Evolutionary conservation across 2,797 vertebrate genomes (phyloP).

Genomic region (Eulemur coronatus): DNA sequence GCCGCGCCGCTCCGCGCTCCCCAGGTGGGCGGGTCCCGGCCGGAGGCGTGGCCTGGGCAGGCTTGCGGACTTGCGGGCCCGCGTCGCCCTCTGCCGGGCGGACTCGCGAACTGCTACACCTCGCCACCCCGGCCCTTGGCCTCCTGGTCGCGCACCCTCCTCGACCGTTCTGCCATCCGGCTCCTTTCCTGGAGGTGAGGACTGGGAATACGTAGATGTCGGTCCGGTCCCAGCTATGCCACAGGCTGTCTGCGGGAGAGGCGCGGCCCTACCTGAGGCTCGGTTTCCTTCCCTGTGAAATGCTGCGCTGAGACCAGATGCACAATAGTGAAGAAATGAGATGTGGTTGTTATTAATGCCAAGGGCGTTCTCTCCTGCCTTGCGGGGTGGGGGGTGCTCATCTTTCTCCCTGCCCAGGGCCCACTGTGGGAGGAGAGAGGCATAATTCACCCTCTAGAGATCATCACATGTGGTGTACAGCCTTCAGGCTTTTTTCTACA

Average conservation of each 20-base stretch:
- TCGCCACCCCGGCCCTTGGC: neutral
- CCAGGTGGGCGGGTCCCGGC: fast-evolving
- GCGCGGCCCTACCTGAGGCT: neutral
- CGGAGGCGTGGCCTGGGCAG: neutral
- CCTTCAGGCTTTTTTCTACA: neutral
- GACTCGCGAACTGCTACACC: neutral
- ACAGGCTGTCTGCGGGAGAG: neutral
- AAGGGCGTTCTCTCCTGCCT: neutral
- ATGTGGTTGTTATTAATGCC: neutral
- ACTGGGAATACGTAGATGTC: neutral
- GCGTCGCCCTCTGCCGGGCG: constrained; percentile 43
- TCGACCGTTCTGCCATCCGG: neutral
- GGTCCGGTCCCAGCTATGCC: neutral
- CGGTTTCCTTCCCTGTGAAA: neutral
- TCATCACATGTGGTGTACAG: neutral
- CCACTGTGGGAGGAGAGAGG: neutral
- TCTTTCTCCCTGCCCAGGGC: neutral
- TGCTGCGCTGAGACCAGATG: neutral
- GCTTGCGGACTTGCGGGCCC: neutral
- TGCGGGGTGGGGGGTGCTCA: fast-evolving
- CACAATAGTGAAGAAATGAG: neutral
- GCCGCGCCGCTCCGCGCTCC: fast-evolving
- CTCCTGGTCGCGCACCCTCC: neutral
- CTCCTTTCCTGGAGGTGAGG: neutral
- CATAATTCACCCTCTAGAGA: neutral